phyloP scores from a whole-genome alignment of 2,113 vertebrate genomes.

The Rattus rattus region DNA sequence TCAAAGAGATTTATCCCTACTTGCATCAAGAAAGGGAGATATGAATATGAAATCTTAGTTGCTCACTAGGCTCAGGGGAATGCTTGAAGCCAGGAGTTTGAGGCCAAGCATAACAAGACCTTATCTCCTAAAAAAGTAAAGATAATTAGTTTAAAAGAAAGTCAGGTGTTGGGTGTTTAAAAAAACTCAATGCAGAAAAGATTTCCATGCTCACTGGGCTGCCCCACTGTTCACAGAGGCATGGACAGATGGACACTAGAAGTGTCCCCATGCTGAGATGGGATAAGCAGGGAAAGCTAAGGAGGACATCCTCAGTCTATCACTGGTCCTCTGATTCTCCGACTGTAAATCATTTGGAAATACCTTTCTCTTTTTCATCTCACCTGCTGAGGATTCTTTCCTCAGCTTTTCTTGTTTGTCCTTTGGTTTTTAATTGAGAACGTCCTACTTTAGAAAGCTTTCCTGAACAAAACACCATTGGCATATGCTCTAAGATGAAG shows the following conservation, averaged over 20 bases:
- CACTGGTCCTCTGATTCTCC: not conserved
- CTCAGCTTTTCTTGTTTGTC: not conserved
- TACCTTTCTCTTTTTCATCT: not conserved
- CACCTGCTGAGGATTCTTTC: not conserved
- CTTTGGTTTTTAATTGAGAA: not conserved
- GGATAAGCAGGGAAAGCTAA: not conserved
- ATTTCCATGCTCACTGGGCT: not conserved
- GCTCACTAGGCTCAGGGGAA: not conserved
- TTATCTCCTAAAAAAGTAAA: not conserved
- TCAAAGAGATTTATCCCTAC: not conserved
- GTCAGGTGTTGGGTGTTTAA: not conserved
- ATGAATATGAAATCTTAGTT: not conserved
- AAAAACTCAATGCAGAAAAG: not conserved
- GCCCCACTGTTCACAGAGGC: rapidly evolving
- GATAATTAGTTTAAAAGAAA: not conserved
- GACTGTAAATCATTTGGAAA: not conserved
- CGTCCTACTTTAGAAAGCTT: not conserved
- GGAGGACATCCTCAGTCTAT: not conserved
- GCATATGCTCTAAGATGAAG: too few species aligned
- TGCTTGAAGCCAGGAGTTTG: not conserved
- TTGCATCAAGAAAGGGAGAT: not conserved
- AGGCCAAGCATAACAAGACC: not conserved
- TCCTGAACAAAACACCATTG: not conserved
- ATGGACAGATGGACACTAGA: not conserved
- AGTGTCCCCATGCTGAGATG: not conserved